A percentile compares a stretch with the other conserved stretches of the same genome.
phyloP scores from a whole-genome alignment of 2,888 invertebrate species.

The Anoplius nigerrimus region DNA sequence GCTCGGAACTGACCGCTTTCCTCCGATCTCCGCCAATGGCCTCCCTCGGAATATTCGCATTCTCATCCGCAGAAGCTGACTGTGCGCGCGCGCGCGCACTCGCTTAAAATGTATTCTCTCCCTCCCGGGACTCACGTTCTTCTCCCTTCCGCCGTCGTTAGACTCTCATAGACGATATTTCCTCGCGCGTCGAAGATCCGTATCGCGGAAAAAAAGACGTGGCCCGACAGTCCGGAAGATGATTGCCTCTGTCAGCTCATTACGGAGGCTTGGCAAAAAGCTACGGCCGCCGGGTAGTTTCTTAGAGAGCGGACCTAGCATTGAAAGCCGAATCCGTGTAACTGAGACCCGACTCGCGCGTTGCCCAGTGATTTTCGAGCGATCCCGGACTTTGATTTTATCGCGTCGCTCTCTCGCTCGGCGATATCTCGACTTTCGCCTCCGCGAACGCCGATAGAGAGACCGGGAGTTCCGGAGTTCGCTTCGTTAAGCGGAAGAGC shows the following conservation, averaged over 20 bases:
- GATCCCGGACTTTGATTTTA: constrained; percentile 45
- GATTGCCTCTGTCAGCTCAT: constrained; percentile 48
- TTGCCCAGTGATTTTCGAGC: constrained; percentile 32
- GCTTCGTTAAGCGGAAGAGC: no score
- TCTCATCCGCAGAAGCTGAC: no score
- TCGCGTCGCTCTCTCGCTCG: constrained; percentile 12
- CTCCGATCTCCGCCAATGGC: no score
- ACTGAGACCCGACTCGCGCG: constrained; percentile 28
- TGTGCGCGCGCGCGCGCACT: no score
- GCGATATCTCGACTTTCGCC: constrained; percentile 9
- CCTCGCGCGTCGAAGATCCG: constrained; percentile 22
- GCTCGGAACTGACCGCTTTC: no score
- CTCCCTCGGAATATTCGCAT: no score
- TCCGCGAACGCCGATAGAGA: constrained; percentile 30
- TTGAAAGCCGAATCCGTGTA: constrained; percentile 37
- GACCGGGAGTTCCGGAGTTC: no score
- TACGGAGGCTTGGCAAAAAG: constrained; percentile 36
- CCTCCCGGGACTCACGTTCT: no score
- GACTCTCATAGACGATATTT: constrained; percentile 6
- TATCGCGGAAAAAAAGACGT: constrained; percentile 25
- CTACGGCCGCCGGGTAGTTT: constrained; percentile 19
- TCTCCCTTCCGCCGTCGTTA: neutral
- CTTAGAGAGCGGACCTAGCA: constrained; percentile 37
- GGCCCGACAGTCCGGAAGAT: constrained; percentile 39
- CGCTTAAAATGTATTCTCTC: no score